Conservation (phyloP, 2,797 vertebrate genomes). For the Enteromius mattozi region DNA sequence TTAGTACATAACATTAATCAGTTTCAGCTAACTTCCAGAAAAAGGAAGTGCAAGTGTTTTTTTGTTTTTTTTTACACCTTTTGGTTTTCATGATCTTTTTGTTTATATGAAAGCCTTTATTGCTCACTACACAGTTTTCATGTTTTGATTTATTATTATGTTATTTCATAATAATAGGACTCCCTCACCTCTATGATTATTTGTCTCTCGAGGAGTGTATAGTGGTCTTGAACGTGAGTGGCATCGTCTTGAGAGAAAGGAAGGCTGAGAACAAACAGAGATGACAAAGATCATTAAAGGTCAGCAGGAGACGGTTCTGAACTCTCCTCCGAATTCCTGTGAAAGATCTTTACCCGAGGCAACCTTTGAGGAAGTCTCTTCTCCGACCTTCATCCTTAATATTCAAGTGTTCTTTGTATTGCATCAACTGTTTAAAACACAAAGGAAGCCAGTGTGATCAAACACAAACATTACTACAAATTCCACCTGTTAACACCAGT, state of each 20-base stretch:
- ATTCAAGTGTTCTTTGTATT: constrained; percentile 90
- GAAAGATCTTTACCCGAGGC: constrained; percentile 78
- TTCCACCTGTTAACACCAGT: background rate
- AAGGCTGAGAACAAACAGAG: constrained; percentile 64
- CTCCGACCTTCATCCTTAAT: constrained; percentile 87
- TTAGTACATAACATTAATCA: background rate
- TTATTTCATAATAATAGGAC: background rate
- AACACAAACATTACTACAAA: background rate
- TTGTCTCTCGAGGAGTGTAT: constrained; percentile 92
- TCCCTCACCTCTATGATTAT: constrained; percentile 91
- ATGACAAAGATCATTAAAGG: background rate
- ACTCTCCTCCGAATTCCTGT: background rate
- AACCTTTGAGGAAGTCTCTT: constrained; percentile 91
- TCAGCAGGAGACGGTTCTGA: background rate
- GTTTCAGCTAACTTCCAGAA: background rate
- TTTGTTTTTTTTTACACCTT: background rate
- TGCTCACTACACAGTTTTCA: background rate
- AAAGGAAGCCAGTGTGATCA: constrained; percentile 40
- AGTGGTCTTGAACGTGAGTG: constrained; percentile 89
- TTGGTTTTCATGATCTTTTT: background rate
- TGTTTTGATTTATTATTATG: too few relatives aligned
- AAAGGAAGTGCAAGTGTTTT: too few relatives aligned
- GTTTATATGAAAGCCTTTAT: background rate
- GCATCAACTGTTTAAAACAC: constrained; percentile 82
- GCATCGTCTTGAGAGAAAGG: constrained; percentile 89